Percentiles rank a stretch among this genome's conserved stretches.
Conservation (phyloP, 2,888 invertebrate species). For the Melikaiella ostensackeni region DNA sequence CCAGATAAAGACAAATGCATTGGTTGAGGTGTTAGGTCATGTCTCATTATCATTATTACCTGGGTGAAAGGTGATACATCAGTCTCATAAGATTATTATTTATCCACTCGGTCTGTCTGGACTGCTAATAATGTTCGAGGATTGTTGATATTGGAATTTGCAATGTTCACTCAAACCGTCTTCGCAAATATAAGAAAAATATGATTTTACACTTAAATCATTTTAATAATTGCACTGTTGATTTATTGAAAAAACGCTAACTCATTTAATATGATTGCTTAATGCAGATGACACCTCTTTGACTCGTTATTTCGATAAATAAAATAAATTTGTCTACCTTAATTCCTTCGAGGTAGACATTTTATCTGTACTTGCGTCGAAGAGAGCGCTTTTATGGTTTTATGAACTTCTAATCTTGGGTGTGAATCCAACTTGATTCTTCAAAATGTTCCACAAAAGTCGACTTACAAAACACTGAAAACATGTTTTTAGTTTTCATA, state of each 20-base stretch:
- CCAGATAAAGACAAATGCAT: not conserved
- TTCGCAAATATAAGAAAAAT: not conserved
- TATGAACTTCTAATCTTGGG: conserved; percentile 10
- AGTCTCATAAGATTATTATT: conserved; percentile 11
- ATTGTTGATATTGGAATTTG: not conserved
- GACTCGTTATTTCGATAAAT: not conserved
- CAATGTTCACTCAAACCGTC: not conserved
- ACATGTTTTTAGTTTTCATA: not conserved
- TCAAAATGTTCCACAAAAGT: not conserved
- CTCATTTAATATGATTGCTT: too few species aligned
- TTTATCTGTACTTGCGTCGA: conserved; percentile 8
- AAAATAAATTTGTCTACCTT: not conserved
- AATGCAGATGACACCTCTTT: too few species aligned
- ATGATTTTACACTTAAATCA: not conserved
- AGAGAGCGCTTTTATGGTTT: conserved; percentile 3
- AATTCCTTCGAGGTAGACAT: not conserved
- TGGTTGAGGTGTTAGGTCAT: not conserved
- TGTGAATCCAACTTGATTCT: not conserved
- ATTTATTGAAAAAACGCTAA: too few species aligned
- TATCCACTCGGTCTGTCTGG: not conserved
- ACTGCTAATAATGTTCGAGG: not conserved
- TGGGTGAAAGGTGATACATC: not conserved
- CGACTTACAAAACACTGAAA: not conserved
- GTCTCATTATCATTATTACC: conserved; percentile 1
- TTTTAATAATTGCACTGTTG: too few species aligned